phyloP scores from a whole-genome alignment of 2,888 invertebrate genomes.

The Calameuta idolon region DNA sequence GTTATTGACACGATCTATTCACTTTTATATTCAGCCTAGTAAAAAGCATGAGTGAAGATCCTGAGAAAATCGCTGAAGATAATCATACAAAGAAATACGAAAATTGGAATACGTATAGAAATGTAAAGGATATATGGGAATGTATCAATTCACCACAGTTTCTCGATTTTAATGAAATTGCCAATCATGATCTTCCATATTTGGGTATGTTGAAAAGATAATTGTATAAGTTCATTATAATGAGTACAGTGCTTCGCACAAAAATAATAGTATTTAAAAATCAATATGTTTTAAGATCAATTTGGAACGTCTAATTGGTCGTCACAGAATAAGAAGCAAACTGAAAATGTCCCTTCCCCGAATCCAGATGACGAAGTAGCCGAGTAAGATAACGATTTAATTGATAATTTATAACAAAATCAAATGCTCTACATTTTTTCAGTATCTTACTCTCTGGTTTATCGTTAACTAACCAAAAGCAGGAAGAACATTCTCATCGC shows the following conservation, averaged over 20 bases:
- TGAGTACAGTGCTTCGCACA: background rate
- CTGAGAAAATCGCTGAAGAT: background rate
- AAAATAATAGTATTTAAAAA: background rate
- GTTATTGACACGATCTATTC: background rate
- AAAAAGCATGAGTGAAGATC: background rate
- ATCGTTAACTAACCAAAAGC: background rate
- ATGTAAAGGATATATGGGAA: constrained; percentile 13
- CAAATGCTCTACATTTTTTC: background rate
- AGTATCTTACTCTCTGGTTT: background rate
- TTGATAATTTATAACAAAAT: background rate
- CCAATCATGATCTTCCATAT: constrained; percentile 26
- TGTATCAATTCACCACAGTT: constrained; percentile 30
- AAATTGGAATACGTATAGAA: background rate
- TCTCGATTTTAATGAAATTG: constrained; percentile 25
- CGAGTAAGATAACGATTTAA: background rate
- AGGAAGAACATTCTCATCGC: background rate
- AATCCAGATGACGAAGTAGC: constrained; percentile 10
- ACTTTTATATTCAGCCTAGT: background rate
- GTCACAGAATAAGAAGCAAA: background rate
- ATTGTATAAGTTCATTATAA: background rate
- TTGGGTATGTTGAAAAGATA: constrained; percentile 27
- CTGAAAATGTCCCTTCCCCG: constrained; percentile 5
- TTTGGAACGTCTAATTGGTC: background rate
- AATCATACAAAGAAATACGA: background rate
- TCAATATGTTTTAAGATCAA: background rate